Evolutionary conservation across 2,888 invertebrate genomes (phyloP).

Genomic region (Parnassius smintheus): DNA sequence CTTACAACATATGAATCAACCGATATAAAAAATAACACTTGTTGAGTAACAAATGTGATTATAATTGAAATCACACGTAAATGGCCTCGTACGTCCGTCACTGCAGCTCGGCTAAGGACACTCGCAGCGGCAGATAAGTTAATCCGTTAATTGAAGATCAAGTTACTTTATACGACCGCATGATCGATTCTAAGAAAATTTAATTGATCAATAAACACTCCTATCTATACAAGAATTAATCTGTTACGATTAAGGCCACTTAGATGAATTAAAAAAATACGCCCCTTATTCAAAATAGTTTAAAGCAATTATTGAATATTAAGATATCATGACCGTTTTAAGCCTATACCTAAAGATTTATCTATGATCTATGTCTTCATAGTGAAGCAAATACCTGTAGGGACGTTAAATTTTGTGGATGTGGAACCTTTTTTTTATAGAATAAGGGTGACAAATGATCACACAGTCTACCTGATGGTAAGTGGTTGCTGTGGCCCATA

Average conservation of each 20-base stretch:
- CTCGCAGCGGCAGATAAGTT: conserved; percentile 40
- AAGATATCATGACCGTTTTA: not conserved
- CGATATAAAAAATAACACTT: conserved; percentile 48
- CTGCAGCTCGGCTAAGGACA: conserved; percentile 39
- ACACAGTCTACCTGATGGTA: no score
- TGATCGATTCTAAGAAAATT: conserved; percentile 60
- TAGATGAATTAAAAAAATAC: conserved; percentile 12
- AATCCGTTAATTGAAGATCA: conserved; percentile 65
- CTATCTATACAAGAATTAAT: conserved; percentile 53
- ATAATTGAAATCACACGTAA: conserved; percentile 53
- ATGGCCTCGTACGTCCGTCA: conserved; percentile 40
- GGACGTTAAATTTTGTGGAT: no score
- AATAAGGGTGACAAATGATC: no score
- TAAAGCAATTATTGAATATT: not conserved
- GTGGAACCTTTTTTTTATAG: no score
- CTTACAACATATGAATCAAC: conserved; percentile 27
- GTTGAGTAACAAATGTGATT: conserved; percentile 54
- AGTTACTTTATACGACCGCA: conserved; percentile 49
- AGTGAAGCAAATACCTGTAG: no score
- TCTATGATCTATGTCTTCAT: no score
- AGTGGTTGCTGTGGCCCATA: no score
- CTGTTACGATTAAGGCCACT: conserved; percentile 41
- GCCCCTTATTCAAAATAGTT: not conserved
- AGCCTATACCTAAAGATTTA: no score
- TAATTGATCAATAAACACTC: conserved; percentile 59